These are phyloP conservation scores for Bujurquina vittata DNA, from an alignment of 2,113 vertebrate species.

Conservation along the genomic window DNA sequence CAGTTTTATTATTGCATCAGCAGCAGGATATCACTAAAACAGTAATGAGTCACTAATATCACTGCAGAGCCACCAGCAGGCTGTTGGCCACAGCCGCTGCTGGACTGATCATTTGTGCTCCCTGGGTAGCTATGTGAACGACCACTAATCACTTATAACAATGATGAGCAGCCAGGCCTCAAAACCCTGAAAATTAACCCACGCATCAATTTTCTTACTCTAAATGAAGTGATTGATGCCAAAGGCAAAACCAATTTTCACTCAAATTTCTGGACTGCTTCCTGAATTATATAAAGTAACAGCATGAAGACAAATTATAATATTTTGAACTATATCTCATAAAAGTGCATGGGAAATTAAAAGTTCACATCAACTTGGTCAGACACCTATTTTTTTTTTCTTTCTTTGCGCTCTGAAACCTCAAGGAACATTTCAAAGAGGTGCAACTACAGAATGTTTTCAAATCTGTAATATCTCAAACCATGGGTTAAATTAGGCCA, in stretches of 20 bases:
- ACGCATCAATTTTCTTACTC: slow-evolving; percentile 26
- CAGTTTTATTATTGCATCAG: slow-evolving; percentile 25
- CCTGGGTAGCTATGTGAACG: slow-evolving; percentile 56
- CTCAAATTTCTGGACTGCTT: not conserved
- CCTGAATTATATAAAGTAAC: not conserved
- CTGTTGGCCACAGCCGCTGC: slow-evolving; percentile 47
- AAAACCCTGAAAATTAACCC: slow-evolving; percentile 30
- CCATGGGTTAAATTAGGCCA: slow-evolving; percentile 48
- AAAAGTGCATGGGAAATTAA: not conserved
- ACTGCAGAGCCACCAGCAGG: slow-evolving; percentile 44
- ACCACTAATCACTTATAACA: slow-evolving; percentile 61
- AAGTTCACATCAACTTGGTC: not conserved
- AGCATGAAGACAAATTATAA: not conserved
- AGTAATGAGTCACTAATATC: slow-evolving; percentile 37
- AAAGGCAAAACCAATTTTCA: slow-evolving; percentile 24
- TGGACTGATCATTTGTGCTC: slow-evolving; percentile 46
- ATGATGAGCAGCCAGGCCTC: slow-evolving; percentile 49
- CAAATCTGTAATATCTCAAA: slow-evolving; percentile 25
- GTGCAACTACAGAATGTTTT: slow-evolving; percentile 14
- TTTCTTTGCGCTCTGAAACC: slow-evolving; percentile 1
- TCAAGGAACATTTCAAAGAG: slow-evolving; percentile 20
- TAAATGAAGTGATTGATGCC: slow-evolving; percentile 28
- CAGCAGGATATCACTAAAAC: slow-evolving; percentile 33
- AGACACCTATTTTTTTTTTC: not conserved
- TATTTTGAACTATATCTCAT: not conserved